Evolutionary conservation across 2,888 invertebrate species (phyloP).

Genomic region (Anoplius nigerrimus): DNA sequence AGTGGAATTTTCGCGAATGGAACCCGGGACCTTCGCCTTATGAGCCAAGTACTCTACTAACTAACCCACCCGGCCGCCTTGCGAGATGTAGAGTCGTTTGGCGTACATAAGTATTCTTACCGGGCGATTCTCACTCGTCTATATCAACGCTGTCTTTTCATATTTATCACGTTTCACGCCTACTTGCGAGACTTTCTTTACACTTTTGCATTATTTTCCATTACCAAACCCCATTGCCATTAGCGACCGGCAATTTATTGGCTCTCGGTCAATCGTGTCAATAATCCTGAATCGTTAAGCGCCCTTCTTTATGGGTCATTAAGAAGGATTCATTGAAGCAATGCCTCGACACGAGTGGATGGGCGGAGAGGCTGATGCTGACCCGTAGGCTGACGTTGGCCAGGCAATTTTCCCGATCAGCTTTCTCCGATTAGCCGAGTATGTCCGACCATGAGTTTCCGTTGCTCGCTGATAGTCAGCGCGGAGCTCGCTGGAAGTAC

Average conservation of each 20-base stretch:
- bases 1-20: too few relatives aligned
- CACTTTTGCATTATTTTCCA: too few relatives aligned
- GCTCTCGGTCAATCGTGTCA: background rate
- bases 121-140: too few relatives aligned
- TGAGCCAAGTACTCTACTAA: too few relatives aligned
- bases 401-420: background rate
- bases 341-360: background rate
- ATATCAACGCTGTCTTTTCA: too few relatives aligned
- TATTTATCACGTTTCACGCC: too few relatives aligned
- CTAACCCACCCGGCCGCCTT: too few relatives aligned
- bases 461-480: background rate
- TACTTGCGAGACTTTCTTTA: too few relatives aligned
- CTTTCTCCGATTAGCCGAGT: background rate
- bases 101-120: too few relatives aligned
- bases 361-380: background rate
- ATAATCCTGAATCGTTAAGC: conserved; percentile 9
- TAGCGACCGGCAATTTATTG: background rate
- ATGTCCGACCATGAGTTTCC: background rate
- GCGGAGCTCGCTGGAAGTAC: background rate
- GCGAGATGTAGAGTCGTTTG: too few relatives aligned
- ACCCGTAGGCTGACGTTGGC: background rate
- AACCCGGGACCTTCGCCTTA: too few relatives aligned
- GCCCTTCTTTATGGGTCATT: conserved; percentile 10
- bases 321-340: background rate
- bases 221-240: too few relatives aligned